Conservation (phyloP, 2,888 invertebrate species). For the Drosophila formosana region DNA sequence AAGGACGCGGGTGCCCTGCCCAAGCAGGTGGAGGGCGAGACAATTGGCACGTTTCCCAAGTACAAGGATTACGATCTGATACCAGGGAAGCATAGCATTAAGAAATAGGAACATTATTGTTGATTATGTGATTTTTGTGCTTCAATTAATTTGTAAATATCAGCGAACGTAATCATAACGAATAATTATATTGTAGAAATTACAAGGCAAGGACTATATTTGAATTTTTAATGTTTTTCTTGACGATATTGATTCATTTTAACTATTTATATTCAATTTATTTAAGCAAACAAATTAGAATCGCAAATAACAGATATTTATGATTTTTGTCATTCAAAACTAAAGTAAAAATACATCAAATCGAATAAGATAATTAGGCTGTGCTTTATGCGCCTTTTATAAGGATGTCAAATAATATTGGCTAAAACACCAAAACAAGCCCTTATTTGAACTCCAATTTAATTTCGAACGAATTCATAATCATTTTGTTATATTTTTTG, state of each 20-base stretch:
- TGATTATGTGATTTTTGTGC: slow-evolving; percentile 13
- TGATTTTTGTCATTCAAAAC: too few species aligned
- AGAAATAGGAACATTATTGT: slow-evolving; percentile 7
- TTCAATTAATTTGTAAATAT: slow-evolving; percentile 41
- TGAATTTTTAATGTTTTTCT: neutral
- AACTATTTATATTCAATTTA: too few species aligned
- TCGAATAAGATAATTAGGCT: too few species aligned
- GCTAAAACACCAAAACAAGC: too few species aligned
- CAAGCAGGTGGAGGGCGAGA: slow-evolving; percentile 84
- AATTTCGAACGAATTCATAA: too few species aligned
- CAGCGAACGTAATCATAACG: neutral
- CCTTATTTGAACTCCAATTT: too few species aligned
- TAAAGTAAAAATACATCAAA: too few species aligned
- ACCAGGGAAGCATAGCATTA: slow-evolving; percentile 75
- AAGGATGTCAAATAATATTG: too few species aligned
- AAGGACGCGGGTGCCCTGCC: slow-evolving; percentile 61
- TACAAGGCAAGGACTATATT: neutral
- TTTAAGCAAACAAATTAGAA: too few species aligned
- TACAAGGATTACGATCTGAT: slow-evolving; percentile 87
- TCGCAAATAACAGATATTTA: too few species aligned
- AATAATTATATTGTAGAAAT: neutral
- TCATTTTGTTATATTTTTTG: too few species aligned
- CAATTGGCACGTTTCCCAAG: slow-evolving; percentile 82
- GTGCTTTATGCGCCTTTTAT: too few species aligned
- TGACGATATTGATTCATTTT: neutral